Percentiles rank a stretch among this genome's conserved stretches.
Evolutionary conservation across 2,888 invertebrate genomes (phyloP).

Genomic region (Machimus rusticus): DNA sequence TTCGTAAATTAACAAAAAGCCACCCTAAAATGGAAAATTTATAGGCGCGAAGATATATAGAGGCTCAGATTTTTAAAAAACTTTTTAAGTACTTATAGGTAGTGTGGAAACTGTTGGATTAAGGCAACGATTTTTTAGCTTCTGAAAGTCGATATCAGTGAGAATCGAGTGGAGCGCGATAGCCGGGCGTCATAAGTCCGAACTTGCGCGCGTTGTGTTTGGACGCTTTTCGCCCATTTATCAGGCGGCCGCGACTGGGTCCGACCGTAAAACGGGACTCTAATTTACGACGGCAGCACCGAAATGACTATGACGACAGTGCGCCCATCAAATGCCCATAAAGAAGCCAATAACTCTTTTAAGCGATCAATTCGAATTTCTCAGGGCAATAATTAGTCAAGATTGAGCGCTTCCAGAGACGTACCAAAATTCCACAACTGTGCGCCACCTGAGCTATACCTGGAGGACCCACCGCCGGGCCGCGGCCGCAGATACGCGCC

Average conservation of each 20-base stretch:
- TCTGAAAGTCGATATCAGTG: slow-evolving; percentile 13
- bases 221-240: not conserved
- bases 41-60: not conserved
- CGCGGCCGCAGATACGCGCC: not conserved
- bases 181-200: not conserved
- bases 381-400: slow-evolving; percentile 30
- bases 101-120: not conserved
- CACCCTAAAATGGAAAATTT: not conserved
- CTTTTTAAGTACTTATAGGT: not conserved
- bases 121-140: not conserved
- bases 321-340: slow-evolving; percentile 15
- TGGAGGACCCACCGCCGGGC: slow-evolving; percentile 22
- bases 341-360: slow-evolving; percentile 27
- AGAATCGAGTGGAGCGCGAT: not conserved
- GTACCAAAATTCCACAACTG: slow-evolving; percentile 9
- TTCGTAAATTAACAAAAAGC: not conserved
- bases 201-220: slow-evolving; percentile 1
- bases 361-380: slow-evolving; percentile 37
- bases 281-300: slow-evolving; percentile 25
- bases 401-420: slow-evolving; percentile 23
- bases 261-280: not conserved
- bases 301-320: slow-evolving; percentile 20
- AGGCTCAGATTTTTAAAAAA: not conserved
- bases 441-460: slow-evolving; percentile 6
- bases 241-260: not conserved